Conservation (phyloP, 2,113 vertebrate species). For the Petrocephalus microphthalmus region DNA sequence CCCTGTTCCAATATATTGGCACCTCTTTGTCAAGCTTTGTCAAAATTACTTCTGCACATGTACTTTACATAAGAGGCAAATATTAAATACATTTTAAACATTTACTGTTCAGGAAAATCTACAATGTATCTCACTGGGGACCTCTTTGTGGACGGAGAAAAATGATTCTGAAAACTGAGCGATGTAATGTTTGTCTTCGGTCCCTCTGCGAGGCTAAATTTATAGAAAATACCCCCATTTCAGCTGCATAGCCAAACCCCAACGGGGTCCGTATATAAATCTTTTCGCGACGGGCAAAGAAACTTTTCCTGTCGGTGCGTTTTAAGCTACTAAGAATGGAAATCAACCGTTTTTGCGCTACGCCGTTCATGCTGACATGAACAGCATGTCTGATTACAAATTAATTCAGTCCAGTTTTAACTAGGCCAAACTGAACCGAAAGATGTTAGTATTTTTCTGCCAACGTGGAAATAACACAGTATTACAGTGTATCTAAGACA, state of each 20-base stretch:
- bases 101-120: neutral
- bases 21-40: neutral
- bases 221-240: slow-evolving; percentile 7
- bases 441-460: neutral
- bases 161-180: slow-evolving; percentile 52
- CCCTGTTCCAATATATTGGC: neutral
- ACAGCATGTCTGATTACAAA: neutral
- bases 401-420: neutral
- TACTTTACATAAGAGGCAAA: neutral
- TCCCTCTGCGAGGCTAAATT: slow-evolving; percentile 37
- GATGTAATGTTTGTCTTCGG: slow-evolving; percentile 55
- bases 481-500: neutral
- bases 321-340: slow-evolving; percentile 43
- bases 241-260: slow-evolving; percentile 28
- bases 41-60: neutral
- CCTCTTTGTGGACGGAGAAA: neutral
- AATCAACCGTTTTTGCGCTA: slow-evolving; percentile 29
- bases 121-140: neutral
- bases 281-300: slow-evolving; percentile 58
- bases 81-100: neutral
- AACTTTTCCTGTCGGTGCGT: slow-evolving; percentile 49
- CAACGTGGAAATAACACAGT: neutral
- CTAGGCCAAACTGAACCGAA: neutral
- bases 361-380: neutral
- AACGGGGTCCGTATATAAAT: slow-evolving; percentile 63